phyloP scores from a whole-genome alignment of 2,888 invertebrate species.

The Hirudinaria manillensis region DNA sequence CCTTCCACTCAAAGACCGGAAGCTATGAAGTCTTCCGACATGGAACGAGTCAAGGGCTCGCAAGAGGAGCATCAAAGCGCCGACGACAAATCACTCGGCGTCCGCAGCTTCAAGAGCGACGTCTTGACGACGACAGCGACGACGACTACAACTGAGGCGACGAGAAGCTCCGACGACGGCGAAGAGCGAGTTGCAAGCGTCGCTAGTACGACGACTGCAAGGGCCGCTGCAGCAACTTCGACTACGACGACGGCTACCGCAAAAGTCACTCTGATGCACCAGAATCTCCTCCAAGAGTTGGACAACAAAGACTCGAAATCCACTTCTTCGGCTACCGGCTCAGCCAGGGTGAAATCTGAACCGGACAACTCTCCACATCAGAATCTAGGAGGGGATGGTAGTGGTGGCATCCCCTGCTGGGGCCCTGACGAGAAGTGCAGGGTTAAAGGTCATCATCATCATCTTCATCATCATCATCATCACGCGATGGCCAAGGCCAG shows the following conservation, averaged over 20 bases:
- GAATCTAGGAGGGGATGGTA: not conserved
- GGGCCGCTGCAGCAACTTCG: no score
- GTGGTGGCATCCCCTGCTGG: not conserved
- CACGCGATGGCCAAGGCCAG: not conserved
- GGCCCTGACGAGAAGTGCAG: no score
- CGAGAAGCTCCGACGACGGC: not conserved
- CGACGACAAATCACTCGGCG: constrained; percentile 3
- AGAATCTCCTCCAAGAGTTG: not conserved
- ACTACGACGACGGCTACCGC: not conserved
- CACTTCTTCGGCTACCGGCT: no score
- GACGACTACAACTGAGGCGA: not conserved
- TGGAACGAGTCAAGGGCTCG: constrained; percentile 1
- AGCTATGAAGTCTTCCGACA: not conserved
- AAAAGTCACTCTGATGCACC: not conserved
- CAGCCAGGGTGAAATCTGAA: not conserved
- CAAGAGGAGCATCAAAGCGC: constrained; percentile 1
- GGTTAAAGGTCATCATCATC: no score
- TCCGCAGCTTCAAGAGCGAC: not conserved
- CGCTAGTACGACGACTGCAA: not conserved
- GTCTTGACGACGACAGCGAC: not conserved
- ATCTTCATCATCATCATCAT: no score
- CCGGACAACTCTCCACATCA: not conserved
- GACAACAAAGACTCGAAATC: not conserved
- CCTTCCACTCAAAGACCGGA: not conserved
- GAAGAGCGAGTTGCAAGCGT: not conserved